A percentile compares a stretch with the other conserved stretches of the same genome.
Evolutionary conservation across 1,140 invertebrate genomes (phyloP).

Genomic region (Caenorhabditis inopinata): DNA sequence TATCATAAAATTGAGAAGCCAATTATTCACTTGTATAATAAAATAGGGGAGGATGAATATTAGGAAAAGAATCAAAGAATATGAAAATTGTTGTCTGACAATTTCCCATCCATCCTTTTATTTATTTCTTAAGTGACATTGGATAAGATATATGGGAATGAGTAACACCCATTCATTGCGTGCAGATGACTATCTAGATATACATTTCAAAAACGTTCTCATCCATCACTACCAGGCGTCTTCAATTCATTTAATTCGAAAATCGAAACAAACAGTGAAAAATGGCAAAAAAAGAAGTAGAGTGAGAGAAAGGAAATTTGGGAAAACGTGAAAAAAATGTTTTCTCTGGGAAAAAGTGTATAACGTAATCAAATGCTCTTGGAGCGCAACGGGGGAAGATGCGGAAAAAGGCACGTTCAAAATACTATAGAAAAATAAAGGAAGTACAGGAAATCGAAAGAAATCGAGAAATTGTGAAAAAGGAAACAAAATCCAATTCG

Average conservation of each 20-base stretch:
- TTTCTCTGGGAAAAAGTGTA: neutral
- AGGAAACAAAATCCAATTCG: constrained; percentile 24
- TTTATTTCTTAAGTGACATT: constrained; percentile 3
- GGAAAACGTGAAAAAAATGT: neutral
- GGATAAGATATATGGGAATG: neutral
- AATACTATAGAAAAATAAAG: neutral
- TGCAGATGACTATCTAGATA: constrained; percentile 17
- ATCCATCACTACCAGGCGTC: constrained; percentile 20
- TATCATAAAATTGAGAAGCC: neutral
- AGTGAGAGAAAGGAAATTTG: neutral
- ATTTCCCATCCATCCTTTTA: neutral
- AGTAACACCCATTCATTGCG: constrained; percentile 4
- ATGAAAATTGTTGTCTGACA: no score
- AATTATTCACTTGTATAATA: no score
- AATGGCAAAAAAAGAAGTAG: neutral
- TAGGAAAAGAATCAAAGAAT: no score
- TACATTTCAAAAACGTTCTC: constrained; percentile 24
- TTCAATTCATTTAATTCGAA: neutral
- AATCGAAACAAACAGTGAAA: neutral
- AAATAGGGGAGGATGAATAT: no score
- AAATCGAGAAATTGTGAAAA: neutral
- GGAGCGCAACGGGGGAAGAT: neutral
- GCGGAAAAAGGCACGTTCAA: constrained; percentile 9
- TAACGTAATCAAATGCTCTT: constrained; percentile 25
- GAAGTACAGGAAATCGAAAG: neutral